Percentiles rank a stretch among this genome's conserved stretches.
Evolutionary conservation across 2,888 invertebrate genomes (phyloP).

Genomic region (Thelaira solivaga): DNA sequence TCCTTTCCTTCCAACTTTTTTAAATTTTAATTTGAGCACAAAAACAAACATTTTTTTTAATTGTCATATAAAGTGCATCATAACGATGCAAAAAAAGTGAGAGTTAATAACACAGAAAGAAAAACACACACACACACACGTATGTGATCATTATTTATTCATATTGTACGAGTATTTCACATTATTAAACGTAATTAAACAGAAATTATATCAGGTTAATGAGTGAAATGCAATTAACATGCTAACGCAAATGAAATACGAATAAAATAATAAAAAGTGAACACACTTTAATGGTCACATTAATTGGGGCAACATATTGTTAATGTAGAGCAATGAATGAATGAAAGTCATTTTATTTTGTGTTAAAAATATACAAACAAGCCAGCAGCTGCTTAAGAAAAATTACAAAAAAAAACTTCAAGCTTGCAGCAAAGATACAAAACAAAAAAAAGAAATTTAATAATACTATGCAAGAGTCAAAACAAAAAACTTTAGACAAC

Average conservation of each 20-base stretch:
- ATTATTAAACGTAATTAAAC: slow-evolving; percentile 40
- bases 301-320: slow-evolving; percentile 7
- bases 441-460: no score
- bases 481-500: no score
- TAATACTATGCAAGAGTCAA: no score
- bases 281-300: slow-evolving; percentile 23
- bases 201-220: slow-evolving; percentile 44
- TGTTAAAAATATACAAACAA: background rate
- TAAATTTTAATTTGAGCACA: no score
- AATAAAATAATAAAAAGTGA: slow-evolving; percentile 15
- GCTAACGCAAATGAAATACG: background rate
- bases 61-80: slow-evolving; percentile 20
- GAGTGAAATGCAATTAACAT: slow-evolving; percentile 40
- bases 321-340: background rate
- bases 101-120: slow-evolving; percentile 1
- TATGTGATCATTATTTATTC: no score
- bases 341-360: background rate
- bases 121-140: slow-evolving; percentile 9
- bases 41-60: no score
- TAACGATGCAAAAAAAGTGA: no score
- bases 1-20: no score
- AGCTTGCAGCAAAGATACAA: no score
- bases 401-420: no score
- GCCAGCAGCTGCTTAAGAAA: no score
- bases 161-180: background rate